Base-by-base conservation (phyloP, 2,888 invertebrate species). In the Stictocephala bisonia region DNA sequence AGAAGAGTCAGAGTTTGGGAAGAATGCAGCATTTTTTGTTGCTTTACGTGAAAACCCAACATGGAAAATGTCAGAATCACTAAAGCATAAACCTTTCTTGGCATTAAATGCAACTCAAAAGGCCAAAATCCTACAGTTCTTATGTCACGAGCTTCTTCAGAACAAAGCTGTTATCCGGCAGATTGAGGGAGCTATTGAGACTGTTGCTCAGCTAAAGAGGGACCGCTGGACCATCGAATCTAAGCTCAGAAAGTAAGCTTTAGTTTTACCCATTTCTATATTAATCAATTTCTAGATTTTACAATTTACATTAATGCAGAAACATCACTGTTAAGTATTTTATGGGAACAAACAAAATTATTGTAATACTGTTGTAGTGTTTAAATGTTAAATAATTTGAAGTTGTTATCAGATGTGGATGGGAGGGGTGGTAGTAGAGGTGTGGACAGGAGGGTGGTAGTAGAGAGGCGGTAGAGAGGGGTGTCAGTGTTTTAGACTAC, bases 71-170 rank as follows among this genome's bases (percentile, higher is more conserved):
- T 92, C 94, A 3, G 91, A 93, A 79, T 88, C 92, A 79, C 87
- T 97, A 13, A 90, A 91, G 73, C 91, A 92, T 83, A 92, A 91
- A 78, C 94, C 97, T 0, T 96, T 95, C 86, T 88, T 95, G 72
- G 91, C 96, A 0, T 86, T 98, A 2, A 92, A 90, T 82, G 90
- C 96, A 1, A 93, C 93, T 0, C 90, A 91, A 78, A 98, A 98
- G 83, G 92, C 96, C 0, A 90, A 93, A 77, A 93, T 97, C 81
- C 85, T 98, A 58, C 94, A 95, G 0, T 96, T 93, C 85, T 88
- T 98, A 26, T 97, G 97, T 85, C 95, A 98, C 84, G 97, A 99
- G 84, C 87, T 99, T 79, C 87, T 98, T 51, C 94, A 96, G 85
- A 97, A 96, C 84, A 96, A 96, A 85, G 90, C 94, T 9, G 93